Evolutionary conservation across 2,113 vertebrate genomes (phyloP), one percentile per base, ranked within the genome.

Genomic region (Monarcha castaneiventris): DNA sequence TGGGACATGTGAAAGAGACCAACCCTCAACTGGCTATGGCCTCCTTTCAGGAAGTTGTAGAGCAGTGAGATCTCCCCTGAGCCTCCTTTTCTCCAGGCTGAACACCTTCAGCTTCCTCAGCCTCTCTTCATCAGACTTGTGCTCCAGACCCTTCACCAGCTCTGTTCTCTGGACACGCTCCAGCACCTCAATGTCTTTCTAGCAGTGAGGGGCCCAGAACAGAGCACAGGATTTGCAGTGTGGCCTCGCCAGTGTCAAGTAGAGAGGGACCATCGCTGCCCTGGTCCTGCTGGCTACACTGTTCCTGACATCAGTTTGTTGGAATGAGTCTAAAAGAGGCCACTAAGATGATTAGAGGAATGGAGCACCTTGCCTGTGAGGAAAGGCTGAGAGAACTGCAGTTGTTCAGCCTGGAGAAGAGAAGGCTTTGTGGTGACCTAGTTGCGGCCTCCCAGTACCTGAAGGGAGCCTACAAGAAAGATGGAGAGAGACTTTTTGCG

Each of bases 101-200:
- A 89, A 46, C 29, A 54, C 2, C 7, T 9, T 7, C 13, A 32
- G 16, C 20, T 82, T 11, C 20, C 33, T 68, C n/a, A 54, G 69
- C 33, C 8, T 20, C 29, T 61, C 17, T 7, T 61, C 11, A 41
- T 18, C 16, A 54, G 54, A 10, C 7, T 15, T 41, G 29, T 61
- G 46, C 54, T 82, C 46, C 54, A 68, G n/a, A 41, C 2, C 6
- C 13, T 41, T 39, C 5, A 8, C 29, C 15, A 6, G 25, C 33
- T 75, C 46, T 29, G 29, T 39, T 54, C 16, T 68, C 5, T 68
- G 69, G 69, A 68, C 20, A 12, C 0, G 0, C 29, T 74, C 39
- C n/a, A 75, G 61, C 16, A 30, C n/a, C 0, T 2, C 29, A 10
- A 0, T 26, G 11, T 54, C 35, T 59, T n/a, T n/a, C 9, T 17